A percentile compares a stretch with the other conserved stretches of the same genome.
Evolutionary conservation across 2,113 vertebrate species (phyloP).

Genomic region (Tursiops truncatus): DNA sequence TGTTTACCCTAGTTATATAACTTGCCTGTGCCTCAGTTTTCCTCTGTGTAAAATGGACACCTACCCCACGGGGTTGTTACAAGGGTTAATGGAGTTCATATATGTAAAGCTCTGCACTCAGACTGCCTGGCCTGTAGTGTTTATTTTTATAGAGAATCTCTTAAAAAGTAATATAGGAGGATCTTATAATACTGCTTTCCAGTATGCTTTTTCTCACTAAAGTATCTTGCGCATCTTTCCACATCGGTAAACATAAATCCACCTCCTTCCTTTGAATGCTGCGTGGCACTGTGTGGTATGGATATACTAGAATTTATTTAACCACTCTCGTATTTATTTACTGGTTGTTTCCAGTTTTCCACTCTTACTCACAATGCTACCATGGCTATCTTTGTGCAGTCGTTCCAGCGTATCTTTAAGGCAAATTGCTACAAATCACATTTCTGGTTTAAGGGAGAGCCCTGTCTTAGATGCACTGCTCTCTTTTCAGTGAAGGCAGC

Average conservation of each 20-base stretch:
- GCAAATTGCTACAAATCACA: not conserved
- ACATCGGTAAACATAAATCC: not conserved
- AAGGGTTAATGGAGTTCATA: not conserved
- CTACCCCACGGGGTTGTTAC: not conserved
- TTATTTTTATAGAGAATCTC: constrained; percentile 22
- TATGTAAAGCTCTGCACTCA: not conserved
- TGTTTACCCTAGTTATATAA: not conserved
- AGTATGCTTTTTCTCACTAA: not conserved
- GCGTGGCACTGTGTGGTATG: not conserved
- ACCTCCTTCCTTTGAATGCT: not conserved
- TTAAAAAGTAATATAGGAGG: not conserved
- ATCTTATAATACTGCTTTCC: not conserved
- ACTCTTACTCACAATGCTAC: not conserved
- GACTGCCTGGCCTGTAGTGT: not conserved
- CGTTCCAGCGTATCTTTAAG: not conserved
- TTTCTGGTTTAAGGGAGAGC: not conserved
- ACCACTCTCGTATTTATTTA: not conserved
- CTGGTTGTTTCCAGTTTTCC: not conserved
- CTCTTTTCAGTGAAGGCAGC: not conserved
- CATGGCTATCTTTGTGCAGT: not conserved
- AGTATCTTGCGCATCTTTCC: not conserved
- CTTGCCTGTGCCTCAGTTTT: not conserved
- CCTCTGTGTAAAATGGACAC: not conserved
- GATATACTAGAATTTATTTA: not conserved
- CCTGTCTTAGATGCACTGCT: not conserved